These are phyloP conservation scores for Nomada fucata DNA, from an alignment of 2,888 invertebrate genomes.

Conservation along the genomic window DNA sequence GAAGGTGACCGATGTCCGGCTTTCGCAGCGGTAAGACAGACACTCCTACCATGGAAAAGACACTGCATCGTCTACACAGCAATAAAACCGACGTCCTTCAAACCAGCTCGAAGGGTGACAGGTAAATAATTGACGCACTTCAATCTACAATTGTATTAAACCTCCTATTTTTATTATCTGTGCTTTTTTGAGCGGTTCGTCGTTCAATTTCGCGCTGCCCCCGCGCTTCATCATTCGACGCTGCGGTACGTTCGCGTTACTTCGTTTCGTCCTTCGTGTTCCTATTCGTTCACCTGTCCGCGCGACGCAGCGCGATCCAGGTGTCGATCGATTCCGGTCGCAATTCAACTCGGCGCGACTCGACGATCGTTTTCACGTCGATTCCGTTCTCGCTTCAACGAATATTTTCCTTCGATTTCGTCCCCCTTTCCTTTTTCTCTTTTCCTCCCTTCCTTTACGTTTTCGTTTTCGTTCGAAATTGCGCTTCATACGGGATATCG, in stretches of 20 bases:
- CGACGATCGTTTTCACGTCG: background rate
- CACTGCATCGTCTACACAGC: constrained; percentile 43
- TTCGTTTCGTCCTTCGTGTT: constrained; percentile 20
- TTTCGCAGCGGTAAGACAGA: constrained; percentile 24
- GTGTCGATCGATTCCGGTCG: constrained; percentile 6
- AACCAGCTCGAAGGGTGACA: constrained; percentile 45
- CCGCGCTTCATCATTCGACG: constrained; percentile 5
- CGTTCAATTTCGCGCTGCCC: constrained; percentile 49
- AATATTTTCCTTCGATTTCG: no score
- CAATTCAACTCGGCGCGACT: background rate
- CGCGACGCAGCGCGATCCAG: background rate
- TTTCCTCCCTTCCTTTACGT: constrained; percentile 1
- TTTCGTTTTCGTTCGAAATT: background rate
- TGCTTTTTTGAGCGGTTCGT: constrained; percentile 79
- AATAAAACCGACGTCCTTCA: constrained; percentile 35
- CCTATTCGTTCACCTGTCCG: background rate
- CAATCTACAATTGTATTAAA: constrained; percentile 78
- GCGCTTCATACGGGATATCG: constrained; percentile 21
- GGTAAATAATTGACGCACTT: constrained; percentile 62
- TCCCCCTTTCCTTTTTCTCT: background rate
- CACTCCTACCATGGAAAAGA: constrained; percentile 9
- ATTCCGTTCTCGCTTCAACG: background rate
- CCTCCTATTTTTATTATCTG: constrained; percentile 82
- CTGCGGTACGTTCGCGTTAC: constrained; percentile 13
- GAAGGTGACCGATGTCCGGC: constrained; percentile 33